phyloP scores from a whole-genome alignment of 2,888 invertebrate genomes.

The Tetragonisca angustula region DNA sequence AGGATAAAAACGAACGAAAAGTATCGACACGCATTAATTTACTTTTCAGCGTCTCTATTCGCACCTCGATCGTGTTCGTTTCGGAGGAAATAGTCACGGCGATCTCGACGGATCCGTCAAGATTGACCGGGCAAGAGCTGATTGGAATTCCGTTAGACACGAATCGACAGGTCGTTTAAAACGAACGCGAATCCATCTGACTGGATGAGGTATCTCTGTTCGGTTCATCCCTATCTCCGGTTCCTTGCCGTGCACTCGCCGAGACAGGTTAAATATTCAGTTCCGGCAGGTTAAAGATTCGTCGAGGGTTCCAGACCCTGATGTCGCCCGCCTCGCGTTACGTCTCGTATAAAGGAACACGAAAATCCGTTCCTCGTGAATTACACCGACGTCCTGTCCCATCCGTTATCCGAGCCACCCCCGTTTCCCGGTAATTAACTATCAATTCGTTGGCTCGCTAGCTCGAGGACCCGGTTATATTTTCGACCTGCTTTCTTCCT shows the following conservation, averaged over 20 bases:
- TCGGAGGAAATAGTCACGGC: conserved; percentile 24
- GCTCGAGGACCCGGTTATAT: conserved; percentile 65
- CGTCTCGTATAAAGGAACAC: conserved; percentile 77
- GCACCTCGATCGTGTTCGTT: neutral
- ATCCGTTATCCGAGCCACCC: conserved; percentile 79
- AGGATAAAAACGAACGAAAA: too few relatives aligned
- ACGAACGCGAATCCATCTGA: conserved; percentile 58
- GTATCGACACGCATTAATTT: conserved; percentile 4
- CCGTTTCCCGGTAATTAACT: conserved; percentile 82
- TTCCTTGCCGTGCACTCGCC: conserved; percentile 52
- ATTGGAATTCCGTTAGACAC: conserved; percentile 50
- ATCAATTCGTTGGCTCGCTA: conserved; percentile 80
- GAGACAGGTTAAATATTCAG: conserved; percentile 75
- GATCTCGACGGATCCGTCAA: conserved; percentile 36
- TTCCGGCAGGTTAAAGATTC: conserved; percentile 70
- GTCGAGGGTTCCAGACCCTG: conserved; percentile 61
- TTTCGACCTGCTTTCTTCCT: conserved; percentile 39
- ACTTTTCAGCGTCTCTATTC: neutral
- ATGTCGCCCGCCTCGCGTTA: conserved; percentile 67
- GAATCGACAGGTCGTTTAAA: conserved; percentile 65
- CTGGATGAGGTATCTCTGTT: conserved; percentile 53
- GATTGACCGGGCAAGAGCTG: conserved; percentile 41
- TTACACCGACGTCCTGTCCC: conserved; percentile 79
- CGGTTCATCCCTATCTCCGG: conserved; percentile 39
- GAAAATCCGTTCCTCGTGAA: conserved; percentile 81